Evolutionary conservation across 2,113 vertebrate genomes (phyloP), one percentile per base, ranked within the genome.

Genomic region (Ceyx margarethae): DNA sequence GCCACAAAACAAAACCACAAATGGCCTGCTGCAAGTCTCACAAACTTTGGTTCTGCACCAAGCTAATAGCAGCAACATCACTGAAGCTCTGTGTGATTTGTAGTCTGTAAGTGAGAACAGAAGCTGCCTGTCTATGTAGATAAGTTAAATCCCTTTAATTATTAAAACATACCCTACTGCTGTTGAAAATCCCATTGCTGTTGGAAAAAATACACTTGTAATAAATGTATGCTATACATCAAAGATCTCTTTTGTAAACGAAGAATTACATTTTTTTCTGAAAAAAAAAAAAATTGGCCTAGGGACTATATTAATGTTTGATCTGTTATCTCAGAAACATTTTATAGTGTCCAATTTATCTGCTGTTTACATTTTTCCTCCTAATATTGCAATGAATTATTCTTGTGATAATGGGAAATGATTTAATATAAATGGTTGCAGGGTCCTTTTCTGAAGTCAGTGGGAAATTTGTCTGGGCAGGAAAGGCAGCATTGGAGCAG

Each of bases 31-130:
- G 4, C 71, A 89, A 90, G 60, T 43, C 77, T 73, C 74, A 45
- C 78, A 92, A 79, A 93, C 77, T 50, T 28, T 40, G 40, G 28
- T 69, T 91, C 90, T 89, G 72, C 60, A 93, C 31, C 2, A 58
- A 75, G 74, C 33, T 79, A 87, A 82, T 0, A 66, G 78, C 54
- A 79, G 54, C 61, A 62, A 45, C 80, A 85, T 85, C 74, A 48
- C 67, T 62, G 53, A 85, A 87, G 82, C 43, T 80, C 75, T 66
- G 86, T 7, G 4, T 95, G 91, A 91, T 96, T 96, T 93, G 86
- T 87, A 92, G 86, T 45, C 91, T 93, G 77, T 90, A 93, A 90
- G 95, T 87, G 92, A 96, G 92, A 95, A 95, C 95, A 96, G 94
- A 93, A 96, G 91, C 87, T 87, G 87, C 62, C 58, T 1, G 71